Base-by-base conservation (phyloP, 1,140 invertebrate genomes). In the Uloborus diversus region DNA sequence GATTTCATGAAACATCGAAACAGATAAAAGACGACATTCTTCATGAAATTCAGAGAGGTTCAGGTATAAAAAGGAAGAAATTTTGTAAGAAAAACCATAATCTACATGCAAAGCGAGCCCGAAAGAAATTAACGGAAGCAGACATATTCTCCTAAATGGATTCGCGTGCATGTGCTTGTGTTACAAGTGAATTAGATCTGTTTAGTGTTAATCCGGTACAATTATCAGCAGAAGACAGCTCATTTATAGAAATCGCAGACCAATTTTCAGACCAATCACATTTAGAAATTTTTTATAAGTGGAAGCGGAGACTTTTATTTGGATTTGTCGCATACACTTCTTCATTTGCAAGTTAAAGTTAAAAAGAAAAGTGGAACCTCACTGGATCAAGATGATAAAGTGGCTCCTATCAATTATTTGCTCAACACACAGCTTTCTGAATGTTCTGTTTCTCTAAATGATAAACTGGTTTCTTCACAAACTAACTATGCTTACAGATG, bases 341-440 rank as follows among this genome's bases (percentile, higher is more conserved):
- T 49, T 30, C n/a, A 75, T 51, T 32, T 62, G 7, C 14, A 33
- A 75, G 7, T 75, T 32, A 75, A 75, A 62, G 27, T 62, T 5
- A 1, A 35, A 5, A 75, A 75, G 30, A 75, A 64, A 49, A 64
- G 33, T 51, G 42, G 32, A 4, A 2, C 23, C 14, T 33, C 33
- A 3, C n/a, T 64, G 2, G 37, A 0, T 3, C 33, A 13, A 2
- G 35, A 25, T 3, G 17, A 64, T 49, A 0, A 23, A 2, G 23
- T 64, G 2, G 35, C 70, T 3, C 70, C 59, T 2, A 33, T 75
- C n/a, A 75, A 75, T 75, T 64, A 64, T 51, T 27, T 64, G 9
- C 25, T 75, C 32, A 64, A 64, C 30, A 75, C 27, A 20, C 17
- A 47, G 14, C 51, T 75, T 25, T 75, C 70, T 11, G 57, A 62